Conservation (phyloP, 2,888 invertebrate genomes). For the Pristionchus japonicus region DNA sequence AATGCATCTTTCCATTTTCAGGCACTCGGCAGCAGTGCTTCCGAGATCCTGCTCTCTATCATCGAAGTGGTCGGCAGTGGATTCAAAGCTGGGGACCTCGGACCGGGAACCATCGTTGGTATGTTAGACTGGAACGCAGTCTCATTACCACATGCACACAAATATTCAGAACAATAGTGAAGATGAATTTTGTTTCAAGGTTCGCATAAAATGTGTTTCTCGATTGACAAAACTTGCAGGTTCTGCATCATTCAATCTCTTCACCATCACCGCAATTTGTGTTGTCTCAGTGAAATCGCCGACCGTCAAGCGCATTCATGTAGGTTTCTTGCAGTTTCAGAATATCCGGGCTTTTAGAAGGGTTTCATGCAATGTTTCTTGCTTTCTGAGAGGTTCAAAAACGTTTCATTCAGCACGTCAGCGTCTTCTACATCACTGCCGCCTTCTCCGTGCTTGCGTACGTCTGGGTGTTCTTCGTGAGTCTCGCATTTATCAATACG, state of each 20-base stretch:
- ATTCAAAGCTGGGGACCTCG: slow-evolving; percentile 78
- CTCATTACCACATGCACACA: too few species aligned
- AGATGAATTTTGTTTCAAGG: not conserved
- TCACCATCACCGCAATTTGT: slow-evolving; percentile 80
- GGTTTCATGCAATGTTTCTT: not conserved
- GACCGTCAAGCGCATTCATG: slow-evolving; percentile 64
- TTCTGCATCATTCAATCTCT: slow-evolving; percentile 80
- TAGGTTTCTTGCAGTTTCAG: not conserved
- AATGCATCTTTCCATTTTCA: not conserved
- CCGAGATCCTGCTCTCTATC: slow-evolving; percentile 79
- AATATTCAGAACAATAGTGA: not conserved
- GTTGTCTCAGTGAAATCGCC: slow-evolving; percentile 77
- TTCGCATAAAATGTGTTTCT: not conserved
- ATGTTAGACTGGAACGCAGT: too few species aligned
- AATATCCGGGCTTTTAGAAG: not conserved
- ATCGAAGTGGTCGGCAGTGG: slow-evolving; percentile 80
- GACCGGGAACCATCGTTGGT: slow-evolving; percentile 81
- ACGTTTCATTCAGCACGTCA: slow-evolving; percentile 56
- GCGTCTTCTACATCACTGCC: slow-evolving; percentile 76
- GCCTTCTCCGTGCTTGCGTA: slow-evolving; percentile 79
- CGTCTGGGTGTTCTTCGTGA: slow-evolving; percentile 79
- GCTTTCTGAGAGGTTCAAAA: too few species aligned
- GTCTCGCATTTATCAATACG: slow-evolving; percentile 16
- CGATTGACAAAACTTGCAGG: slow-evolving; percentile 65
- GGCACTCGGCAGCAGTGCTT: slow-evolving; percentile 80